phyloP scores from a whole-genome alignment of 1,140 invertebrate species.

The Sitophilus oryzae region DNA sequence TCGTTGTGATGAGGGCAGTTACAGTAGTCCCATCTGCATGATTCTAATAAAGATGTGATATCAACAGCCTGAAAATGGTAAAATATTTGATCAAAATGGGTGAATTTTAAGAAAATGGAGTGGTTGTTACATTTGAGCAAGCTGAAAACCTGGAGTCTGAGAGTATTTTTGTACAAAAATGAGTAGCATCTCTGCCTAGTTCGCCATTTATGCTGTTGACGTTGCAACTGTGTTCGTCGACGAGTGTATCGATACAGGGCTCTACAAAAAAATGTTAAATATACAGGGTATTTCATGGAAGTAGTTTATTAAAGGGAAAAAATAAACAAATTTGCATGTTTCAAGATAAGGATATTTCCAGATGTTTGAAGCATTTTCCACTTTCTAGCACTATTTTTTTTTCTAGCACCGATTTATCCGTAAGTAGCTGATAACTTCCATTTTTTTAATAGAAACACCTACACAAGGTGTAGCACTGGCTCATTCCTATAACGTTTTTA shows the following conservation, averaged over 20 bases:
- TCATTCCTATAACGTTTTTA: too few species aligned
- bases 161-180: slow-evolving; percentile 59
- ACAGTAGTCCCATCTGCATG: slow-evolving; percentile 75
- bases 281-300: too few species aligned
- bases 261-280: too few species aligned
- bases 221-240: slow-evolving; percentile 48
- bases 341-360: too few species aligned
- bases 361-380: too few species aligned
- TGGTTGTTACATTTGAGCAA: slow-evolving; percentile 52
- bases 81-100: neutral
- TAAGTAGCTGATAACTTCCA: too few species aligned
- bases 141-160: slow-evolving; percentile 56
- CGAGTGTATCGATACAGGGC: slow-evolving; percentile 53
- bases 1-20: slow-evolving; percentile 51
- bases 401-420: too few species aligned
- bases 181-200: slow-evolving; percentile 48
- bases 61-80: slow-evolving; percentile 49
- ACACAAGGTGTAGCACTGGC: too few species aligned
- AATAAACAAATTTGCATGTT: too few species aligned
- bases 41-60: slow-evolving; percentile 51
- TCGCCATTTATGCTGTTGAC: slow-evolving; percentile 32
- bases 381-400: too few species aligned
- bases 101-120: neutral
- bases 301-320: too few species aligned
- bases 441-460: too few species aligned